Evolutionary conservation across 2,888 invertebrate genomes (phyloP).

Genomic region (Amiota communis): DNA sequence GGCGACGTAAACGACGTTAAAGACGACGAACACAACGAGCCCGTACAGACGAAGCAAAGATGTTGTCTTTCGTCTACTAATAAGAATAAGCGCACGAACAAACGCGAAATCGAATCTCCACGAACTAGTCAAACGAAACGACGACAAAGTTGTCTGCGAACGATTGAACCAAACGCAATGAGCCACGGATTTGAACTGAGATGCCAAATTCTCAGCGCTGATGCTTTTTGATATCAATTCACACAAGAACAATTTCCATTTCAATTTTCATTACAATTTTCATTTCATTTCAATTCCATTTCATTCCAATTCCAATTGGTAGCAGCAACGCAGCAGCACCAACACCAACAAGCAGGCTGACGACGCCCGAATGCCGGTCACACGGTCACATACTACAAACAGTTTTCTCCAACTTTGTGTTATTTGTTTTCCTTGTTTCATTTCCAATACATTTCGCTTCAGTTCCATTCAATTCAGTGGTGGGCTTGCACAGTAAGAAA

Average conservation of each 20-base stretch:
- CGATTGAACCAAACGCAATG: conserved; percentile 50
- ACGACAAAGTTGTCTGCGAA: conserved; percentile 34
- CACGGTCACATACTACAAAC: too few species aligned
- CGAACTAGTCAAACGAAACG: too few species aligned
- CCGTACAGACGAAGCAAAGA: too few species aligned
- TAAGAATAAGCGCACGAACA: conserved; percentile 18
- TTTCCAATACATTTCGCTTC: neutral
- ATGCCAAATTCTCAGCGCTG: conserved; percentile 53
- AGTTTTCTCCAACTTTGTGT: too few species aligned
- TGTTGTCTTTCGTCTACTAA: too few species aligned
- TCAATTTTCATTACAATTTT: too few species aligned
- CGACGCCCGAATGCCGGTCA: too few species aligned
- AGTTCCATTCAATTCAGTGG: neutral
- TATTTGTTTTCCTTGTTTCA: too few species aligned
- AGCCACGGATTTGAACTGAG: conserved; percentile 59
- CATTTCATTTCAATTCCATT: neutral
- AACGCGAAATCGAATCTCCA: neutral
- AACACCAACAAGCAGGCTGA: too few species aligned
- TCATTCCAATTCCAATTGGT: neutral
- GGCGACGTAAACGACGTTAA: neutral
- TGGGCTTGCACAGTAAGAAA: too few species aligned
- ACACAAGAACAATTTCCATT: conserved; percentile 40
- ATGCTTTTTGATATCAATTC: conserved; percentile 45
- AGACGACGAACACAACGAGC: neutral
- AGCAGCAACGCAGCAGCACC: too few species aligned